A percentile compares a stretch with the other conserved stretches of the same genome.
These are phyloP conservation scores for Sipha flava DNA, from an alignment of 1,140 invertebrate genomes.

Conservation along the genomic window DNA sequence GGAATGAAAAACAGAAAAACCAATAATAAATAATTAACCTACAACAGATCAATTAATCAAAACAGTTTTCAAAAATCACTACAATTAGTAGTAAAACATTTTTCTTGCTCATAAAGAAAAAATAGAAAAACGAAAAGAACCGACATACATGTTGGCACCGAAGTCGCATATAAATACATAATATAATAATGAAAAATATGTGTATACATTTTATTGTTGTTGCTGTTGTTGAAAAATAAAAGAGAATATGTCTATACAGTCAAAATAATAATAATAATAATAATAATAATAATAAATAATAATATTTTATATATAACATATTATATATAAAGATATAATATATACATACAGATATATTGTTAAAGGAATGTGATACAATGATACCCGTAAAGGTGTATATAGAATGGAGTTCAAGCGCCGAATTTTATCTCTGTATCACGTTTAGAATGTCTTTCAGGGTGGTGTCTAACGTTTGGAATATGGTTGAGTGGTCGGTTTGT, in stretches of 20 bases:
- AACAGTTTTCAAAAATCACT: not conserved
- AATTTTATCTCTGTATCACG: constrained; percentile 62
- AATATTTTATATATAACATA: not conserved
- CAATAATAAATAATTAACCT: not conserved
- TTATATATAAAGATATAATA: not conserved
- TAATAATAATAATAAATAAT: not conserved
- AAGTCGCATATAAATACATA: not conserved
- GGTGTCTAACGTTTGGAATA: constrained; percentile 65
- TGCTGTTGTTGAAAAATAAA: not conserved
- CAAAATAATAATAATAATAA: constrained; percentile 20
- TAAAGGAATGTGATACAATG: constrained; percentile 2
- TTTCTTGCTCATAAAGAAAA: not conserved
- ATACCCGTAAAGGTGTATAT: not conserved
- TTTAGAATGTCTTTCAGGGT: constrained; percentile 73
- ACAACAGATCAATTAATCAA: not conserved
- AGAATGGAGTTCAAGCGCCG: not conserved
- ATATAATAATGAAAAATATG: not conserved
- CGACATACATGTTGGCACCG: not conserved
- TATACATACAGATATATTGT: too few species aligned
- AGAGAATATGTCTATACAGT: not conserved
- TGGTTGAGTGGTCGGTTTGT: constrained; percentile 56
- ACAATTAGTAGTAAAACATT: not conserved
- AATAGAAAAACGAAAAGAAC: not conserved
- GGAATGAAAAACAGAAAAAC: not conserved
- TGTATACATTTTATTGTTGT: not conserved